phyloP scores from a whole-genome alignment of 2,888 invertebrate genomes.

The Atethmia centrago region DNA sequence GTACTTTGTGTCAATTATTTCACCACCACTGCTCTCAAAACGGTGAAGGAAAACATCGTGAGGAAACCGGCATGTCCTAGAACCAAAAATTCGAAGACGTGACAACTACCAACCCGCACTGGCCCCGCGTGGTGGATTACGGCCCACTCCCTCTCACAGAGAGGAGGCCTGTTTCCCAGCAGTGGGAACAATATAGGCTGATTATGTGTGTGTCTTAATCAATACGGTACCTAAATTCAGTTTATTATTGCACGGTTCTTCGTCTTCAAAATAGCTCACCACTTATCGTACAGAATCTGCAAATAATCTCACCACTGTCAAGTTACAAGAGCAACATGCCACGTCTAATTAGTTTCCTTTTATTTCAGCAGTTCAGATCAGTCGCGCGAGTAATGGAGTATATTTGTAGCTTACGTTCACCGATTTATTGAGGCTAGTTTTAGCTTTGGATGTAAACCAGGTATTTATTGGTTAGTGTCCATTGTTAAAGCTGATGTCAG shows the following conservation, averaged over 20 bases:
- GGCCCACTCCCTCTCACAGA: no score
- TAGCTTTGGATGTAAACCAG: conserved; percentile 14
- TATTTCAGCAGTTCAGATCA: conserved; percentile 75
- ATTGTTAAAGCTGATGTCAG: background rate
- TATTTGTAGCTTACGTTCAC: conserved; percentile 73
- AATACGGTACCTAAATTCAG: background rate
- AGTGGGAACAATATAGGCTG: no score
- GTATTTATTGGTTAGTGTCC: conserved; percentile 30
- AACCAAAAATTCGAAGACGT: no score
- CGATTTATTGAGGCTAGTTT: conserved; percentile 65
- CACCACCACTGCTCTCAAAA: no score
- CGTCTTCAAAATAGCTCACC: conserved; percentile 28
- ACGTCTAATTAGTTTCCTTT: conserved; percentile 81
- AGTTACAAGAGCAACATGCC: conserved; percentile 63
- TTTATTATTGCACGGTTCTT: conserved; percentile 3
- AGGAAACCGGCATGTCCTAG: no score
- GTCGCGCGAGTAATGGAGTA: conserved; percentile 74
- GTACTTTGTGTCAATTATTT: no score
- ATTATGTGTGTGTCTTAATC: background rate
- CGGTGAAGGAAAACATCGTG: no score
- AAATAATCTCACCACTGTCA: conserved; percentile 42
- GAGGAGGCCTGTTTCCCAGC: no score
- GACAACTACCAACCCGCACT: no score
- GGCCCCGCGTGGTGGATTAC: no score
- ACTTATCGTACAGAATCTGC: conserved; percentile 47